Evolutionary conservation across 1,140 invertebrate species (phyloP), one percentile per base, ranked within the genome.

Genomic region (Cyclina sinensis): DNA sequence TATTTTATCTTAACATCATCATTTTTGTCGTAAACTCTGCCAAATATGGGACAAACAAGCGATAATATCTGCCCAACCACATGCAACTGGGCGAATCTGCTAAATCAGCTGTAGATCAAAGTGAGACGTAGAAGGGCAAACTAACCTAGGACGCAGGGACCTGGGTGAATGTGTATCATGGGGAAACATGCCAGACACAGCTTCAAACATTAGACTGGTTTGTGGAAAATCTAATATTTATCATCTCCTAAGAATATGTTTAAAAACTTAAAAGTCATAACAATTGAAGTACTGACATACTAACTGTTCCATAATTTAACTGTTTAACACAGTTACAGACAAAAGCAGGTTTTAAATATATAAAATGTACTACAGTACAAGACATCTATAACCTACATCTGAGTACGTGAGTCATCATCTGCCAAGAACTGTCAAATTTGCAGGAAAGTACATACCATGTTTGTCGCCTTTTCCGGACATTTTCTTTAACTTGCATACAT

Each of bases 381-480:
- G n/a, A n/a, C 68, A 43, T 37, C 35, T 18, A 7, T 76, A 46
- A 76, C 43, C 73, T 76, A 80, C 57, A 59, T 80, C 27, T 57
- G 4, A 9, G 12, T 59, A n/a, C 2, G 65, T 83, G 81, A 83
- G 81, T 83, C 81, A 83, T 83, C 81, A 48, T 43, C 46, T 59
- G 51, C 57, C 48, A 59, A 62, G 78, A 80, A 80, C 78, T 80
- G 78, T 80, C 78, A 80, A 80, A 80, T 59, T 76, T 48, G 43
- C 24, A 51, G 43, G 43, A 81, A 62, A 39, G 24, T 73, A 46
- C 37, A 18, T 62, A 86, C 83, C 83, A 27, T 39, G 21, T 48
- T 86, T 86, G 27, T 86, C 83, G 51, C 83, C 73, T 78, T 86
- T 86, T 37, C 83, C 83, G n/a, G 83, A 86, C 83, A 86, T 86